Base-by-base conservation (phyloP, 2,113 vertebrate species). In the Tetrao urogallus region DNA sequence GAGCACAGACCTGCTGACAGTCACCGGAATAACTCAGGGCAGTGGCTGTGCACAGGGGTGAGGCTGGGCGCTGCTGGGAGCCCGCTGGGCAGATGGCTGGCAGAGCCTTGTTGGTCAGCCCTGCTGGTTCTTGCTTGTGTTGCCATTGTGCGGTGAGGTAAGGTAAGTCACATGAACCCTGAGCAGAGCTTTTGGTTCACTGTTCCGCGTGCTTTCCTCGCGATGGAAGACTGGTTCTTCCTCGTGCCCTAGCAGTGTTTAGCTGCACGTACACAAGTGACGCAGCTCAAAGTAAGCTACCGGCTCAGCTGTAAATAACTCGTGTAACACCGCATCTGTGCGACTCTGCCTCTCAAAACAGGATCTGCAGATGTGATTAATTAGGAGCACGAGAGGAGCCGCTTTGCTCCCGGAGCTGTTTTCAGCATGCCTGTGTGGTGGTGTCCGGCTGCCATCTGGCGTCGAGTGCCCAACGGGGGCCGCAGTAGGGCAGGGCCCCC, bases 361-460 rank as follows among this genome's bases (percentile, higher is more conserved):
- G 63, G 42, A 75, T 5, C 73, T 50, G 17, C 90, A 82, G 16
- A 56, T 72, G 85, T 32, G 78, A 87, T 82, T 75, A 66, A 86
- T 88, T 63, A 71, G 61, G 10, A 63, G 78, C 6, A 77, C 25
- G 69, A 5, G 38, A 36, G 47, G 54, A 3, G 83, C 4, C 14
- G 30, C 70, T 48, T 3, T 1, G 36, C 76, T 92, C 12, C 64
- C 9, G n/a, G 57, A 38, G 67, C 7, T 1, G 54, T 7, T n/a
- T 14, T 25, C 30, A 8, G 22, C 21, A 11, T 11, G 54, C 54
- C 30, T 17, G 36, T 40, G 83, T 21, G 6, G 67, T 28, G 88
- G 96, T 85, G 94, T 89, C 93, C 36, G 96, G 82, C 96, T 95
- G 96, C 96, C 94, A 79, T 65, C 96, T 96, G 93, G 2, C 48